Base-by-base conservation (phyloP, 2,797 vertebrate species). In the Fistularia tabacaria region DNA sequence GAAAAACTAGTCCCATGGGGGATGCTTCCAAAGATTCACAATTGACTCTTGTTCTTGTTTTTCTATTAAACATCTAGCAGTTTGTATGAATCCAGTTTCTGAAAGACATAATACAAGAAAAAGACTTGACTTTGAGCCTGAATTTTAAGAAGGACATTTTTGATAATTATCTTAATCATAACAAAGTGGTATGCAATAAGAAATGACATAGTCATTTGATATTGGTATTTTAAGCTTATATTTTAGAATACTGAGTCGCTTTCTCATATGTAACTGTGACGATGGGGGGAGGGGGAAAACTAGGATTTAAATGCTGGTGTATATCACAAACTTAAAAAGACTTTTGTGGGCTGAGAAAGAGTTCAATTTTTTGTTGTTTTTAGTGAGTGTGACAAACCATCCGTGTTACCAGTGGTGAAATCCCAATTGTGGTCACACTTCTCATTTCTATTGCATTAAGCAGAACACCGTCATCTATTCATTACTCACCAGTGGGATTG, bases 41-140 rank as follows among this genome's bases (percentile, higher is more conserved):
- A 77, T 84, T 76, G 65, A 82, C 77, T 87, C 65, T 77, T 79
- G 77, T 73, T 76, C 73, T 38, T 77, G 72, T 85, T 85, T 78
- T 77, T 71, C 46, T 79, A 58, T 79, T 77, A 63, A 77, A 79
- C 77, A 61, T 69, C 76, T 69, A 62, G 49, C 38, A 80, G 76
- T 70, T 66, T 77, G 25, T 71, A 79, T 79, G 73, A 79, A 80
- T 82, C 69, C 69, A 59, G 48, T 46, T 82, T 69, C 57, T 25
- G 25, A 25, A 2, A 25, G 25, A 25, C 25, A 25, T 25, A 5
- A 25, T 5, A 25, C 25, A 25, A 25, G 25, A 25, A 25, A 25
- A 25, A 25, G 25, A 44, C 14, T 25, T 66, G 48, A 62, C 62
- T 48, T 12, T 14, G 49, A 57, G 36, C 57, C n/a, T 12, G 5